Conservation (phyloP, 2,888 invertebrate species). For the Ganaspis brasiliensis region DNA sequence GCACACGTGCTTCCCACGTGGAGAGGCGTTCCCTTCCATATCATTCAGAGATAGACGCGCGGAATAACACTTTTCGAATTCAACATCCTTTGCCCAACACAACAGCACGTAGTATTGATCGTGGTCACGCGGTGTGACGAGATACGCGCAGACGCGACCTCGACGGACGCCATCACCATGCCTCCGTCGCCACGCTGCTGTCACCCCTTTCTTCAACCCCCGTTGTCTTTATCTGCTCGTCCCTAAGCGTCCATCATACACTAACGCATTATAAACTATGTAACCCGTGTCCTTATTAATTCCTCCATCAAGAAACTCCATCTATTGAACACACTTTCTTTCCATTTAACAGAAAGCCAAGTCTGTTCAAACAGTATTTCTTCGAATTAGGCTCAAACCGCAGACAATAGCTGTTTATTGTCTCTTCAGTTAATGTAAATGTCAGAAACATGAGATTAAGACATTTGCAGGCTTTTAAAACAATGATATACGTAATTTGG, state of each 20-base stretch:
- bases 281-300: conserved; percentile 25
- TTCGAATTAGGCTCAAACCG: no score
- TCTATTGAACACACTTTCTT: conserved; percentile 1
- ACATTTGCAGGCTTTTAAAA: no score
- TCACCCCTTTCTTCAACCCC: conserved; percentile 66
- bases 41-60: conserved; percentile 81
- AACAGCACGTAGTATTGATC: conserved; percentile 75
- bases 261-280: conserved; percentile 41
- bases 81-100: conserved; percentile 78
- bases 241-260: conserved; percentile 57
- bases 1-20: conserved; percentile 79
- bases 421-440: no score
- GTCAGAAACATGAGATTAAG: no score
- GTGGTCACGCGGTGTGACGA: conserved; percentile 81
- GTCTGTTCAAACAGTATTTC: no score
- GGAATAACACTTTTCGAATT: conserved; percentile 80
- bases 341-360: no score
- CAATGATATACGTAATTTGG: no score
- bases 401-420: no score
- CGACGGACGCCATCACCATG: conserved; percentile 79
- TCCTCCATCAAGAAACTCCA: conserved; percentile 3
- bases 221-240: conserved; percentile 53
- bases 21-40: conserved; percentile 80
- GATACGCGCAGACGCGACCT: conserved; percentile 81
- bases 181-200: conserved; percentile 82